Evolutionary conservation across 2,888 invertebrate species (phyloP), one percentile per base, ranked within the genome.

Genomic region (Tipula unca): DNA sequence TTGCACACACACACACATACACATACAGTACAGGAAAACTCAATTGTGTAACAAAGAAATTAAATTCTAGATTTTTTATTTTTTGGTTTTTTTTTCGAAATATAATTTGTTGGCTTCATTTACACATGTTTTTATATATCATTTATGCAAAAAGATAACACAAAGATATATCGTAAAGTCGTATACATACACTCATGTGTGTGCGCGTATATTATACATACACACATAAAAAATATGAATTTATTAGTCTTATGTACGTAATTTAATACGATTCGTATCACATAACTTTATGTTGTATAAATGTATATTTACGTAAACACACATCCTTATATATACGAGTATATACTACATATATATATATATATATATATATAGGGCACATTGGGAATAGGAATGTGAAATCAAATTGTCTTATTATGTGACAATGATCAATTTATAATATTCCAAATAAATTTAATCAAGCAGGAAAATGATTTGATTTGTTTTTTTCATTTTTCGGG

Each of bases 1-100:
- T 69, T 69, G 2, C 20, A 48, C 25, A 69, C 48, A 20, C 17
- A 48, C 20, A 48, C 17, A 48, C 48, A 48, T 4, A 0, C 48
- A 48, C 25, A 69, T 25, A 25, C 69, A 69, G 10, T 25, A 69
- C 69, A 69, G 69, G 25, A 25, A 69, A 69, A 69, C 69, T 69
- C 69, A 69, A 69, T 69, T 69, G 69, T 69, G 69, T 69, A 69
- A 69, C 69, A 69, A 69, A 69, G 69, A 69, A 69, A 69, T 69
- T 69, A 69, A 13, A 69, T 69, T 69, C 69, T 25, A 25, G 25
- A 69, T 69, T 39, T 69, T 25, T 69, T 3, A 14, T 14, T 42
- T 42, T 14, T 42, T 32, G 4, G 4, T 32, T 32, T 32, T 32
- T 69, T 69, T 69, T 13, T 10, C 69, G 69, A 25, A 69, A 69